Percentiles rank a stretch among this genome's conserved stretches.
phyloP scores from a whole-genome alignment of 2,888 invertebrate species.

The Eupithecia pulchellata region DNA sequence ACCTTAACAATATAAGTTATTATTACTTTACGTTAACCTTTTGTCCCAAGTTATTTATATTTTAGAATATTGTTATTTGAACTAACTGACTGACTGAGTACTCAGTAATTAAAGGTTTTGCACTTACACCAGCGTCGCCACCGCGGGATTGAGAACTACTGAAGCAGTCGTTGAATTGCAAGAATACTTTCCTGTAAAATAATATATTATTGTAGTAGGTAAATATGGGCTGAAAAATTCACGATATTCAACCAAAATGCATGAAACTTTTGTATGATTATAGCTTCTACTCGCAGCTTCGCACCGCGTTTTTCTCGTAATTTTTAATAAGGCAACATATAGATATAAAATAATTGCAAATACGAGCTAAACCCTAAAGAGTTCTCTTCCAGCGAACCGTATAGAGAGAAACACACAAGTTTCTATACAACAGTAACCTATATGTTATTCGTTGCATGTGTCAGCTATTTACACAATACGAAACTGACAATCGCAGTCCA shows the following conservation, averaged over 20 bases:
- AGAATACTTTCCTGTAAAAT: constrained; percentile 72
- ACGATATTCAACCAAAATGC: not conserved
- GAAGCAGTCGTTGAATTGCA: constrained; percentile 85
- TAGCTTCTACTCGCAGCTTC: not conserved
- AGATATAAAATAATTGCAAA: too few species aligned
- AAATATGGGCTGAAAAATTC: not conserved
- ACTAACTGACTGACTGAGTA: not conserved
- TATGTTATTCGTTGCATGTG: too few species aligned
- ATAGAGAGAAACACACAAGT: too few species aligned
- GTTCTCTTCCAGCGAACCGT: too few species aligned
- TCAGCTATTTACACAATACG: too few species aligned
- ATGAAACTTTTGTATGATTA: not conserved
- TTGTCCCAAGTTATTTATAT: too few species aligned
- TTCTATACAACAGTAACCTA: not conserved
- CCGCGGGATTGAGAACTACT: constrained; percentile 50
- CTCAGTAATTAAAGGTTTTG: not conserved
- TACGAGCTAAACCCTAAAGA: too few species aligned
- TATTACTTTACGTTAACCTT: too few species aligned
- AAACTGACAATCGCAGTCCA: too few species aligned
- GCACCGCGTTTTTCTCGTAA: not conserved
- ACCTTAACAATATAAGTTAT: too few species aligned
- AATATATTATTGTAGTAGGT: not conserved
- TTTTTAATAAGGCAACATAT: too few species aligned
- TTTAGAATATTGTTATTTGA: not conserved
- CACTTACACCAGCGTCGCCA: constrained; percentile 68